phyloP scores from a whole-genome alignment of 2,113 vertebrate species.

The Apodemus sylvaticus region DNA sequence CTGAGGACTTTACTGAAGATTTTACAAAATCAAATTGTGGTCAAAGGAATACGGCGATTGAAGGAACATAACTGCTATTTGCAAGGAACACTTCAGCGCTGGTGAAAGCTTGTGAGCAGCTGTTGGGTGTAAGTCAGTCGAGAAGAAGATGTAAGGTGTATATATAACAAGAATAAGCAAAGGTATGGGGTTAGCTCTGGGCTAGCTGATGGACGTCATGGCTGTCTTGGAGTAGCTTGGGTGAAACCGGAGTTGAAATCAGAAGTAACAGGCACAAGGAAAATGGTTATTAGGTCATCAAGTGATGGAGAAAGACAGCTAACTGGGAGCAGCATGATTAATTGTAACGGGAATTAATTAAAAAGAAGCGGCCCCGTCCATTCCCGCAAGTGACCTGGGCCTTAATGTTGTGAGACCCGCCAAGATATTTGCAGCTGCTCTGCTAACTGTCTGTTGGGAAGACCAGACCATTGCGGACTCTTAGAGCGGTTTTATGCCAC shows the following conservation, averaged over 20 bases:
- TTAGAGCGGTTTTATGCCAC: no score
- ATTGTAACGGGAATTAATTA: no score
- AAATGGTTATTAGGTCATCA: background rate
- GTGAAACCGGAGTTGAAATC: background rate
- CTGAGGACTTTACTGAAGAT: background rate
- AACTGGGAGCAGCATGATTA: background rate
- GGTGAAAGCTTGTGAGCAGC: background rate
- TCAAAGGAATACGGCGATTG: background rate
- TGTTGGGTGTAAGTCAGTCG: background rate
- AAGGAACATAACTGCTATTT: background rate
- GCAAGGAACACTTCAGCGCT: background rate
- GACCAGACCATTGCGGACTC: no score
- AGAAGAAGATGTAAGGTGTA: background rate
- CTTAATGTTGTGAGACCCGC: no score
- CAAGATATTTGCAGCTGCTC: no score
- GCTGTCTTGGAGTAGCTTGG: background rate
- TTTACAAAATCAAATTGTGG: background rate
- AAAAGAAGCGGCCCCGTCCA: no score
- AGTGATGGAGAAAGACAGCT: background rate
- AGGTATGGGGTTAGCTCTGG: background rate
- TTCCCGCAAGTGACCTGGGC: no score
- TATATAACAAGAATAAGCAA: background rate
- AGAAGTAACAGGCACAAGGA: background rate
- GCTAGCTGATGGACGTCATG: background rate
- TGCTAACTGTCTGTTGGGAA: no score